Evolutionary conservation across 2,888 invertebrate species (phyloP).

Genomic region (Acanthacorydalis orientalis): DNA sequence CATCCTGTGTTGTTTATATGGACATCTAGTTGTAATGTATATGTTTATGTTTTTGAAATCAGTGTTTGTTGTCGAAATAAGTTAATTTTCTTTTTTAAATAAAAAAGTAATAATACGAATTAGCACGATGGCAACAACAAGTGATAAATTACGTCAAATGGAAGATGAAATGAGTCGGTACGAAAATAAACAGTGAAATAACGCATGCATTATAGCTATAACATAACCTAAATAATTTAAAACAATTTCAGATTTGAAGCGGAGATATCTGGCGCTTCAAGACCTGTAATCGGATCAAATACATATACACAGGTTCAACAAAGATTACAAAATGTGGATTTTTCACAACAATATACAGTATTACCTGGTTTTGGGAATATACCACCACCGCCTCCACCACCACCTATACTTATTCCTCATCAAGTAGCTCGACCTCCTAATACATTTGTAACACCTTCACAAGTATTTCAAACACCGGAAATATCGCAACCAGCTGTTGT

Average conservation of each 20-base stretch:
- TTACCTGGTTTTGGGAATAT: conserved; percentile 35
- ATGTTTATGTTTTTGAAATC: no score
- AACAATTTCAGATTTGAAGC: conserved; percentile 59
- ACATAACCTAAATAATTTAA: neutral
- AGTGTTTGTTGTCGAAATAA: no score
- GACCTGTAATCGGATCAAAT: conserved; percentile 54
- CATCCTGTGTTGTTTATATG: no score
- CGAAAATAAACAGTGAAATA: conserved; percentile 11
- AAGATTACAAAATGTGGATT: conserved; percentile 34
- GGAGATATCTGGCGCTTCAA: conserved; percentile 56
- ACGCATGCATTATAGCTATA: conserved; percentile 4
- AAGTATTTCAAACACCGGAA: conserved; percentile 22
- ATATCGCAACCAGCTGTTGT: conserved; percentile 40
- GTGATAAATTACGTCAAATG: conserved; percentile 56
- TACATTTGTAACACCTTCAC: conserved; percentile 18
- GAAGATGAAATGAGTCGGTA: conserved; percentile 86
- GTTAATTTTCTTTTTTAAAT: no score
- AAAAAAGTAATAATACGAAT: no score
- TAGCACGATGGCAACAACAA: no score
- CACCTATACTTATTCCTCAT: conserved; percentile 51
- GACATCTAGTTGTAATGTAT: no score
- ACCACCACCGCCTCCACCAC: conserved; percentile 47
- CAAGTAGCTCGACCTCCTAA: conserved; percentile 37
- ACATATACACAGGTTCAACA: conserved; percentile 57
- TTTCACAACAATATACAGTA: conserved; percentile 11